A percentile compares a stretch with the other conserved stretches of the same genome.
Conservation (phyloP, 2,888 invertebrate species). For the Escarpia spicata region DNA sequence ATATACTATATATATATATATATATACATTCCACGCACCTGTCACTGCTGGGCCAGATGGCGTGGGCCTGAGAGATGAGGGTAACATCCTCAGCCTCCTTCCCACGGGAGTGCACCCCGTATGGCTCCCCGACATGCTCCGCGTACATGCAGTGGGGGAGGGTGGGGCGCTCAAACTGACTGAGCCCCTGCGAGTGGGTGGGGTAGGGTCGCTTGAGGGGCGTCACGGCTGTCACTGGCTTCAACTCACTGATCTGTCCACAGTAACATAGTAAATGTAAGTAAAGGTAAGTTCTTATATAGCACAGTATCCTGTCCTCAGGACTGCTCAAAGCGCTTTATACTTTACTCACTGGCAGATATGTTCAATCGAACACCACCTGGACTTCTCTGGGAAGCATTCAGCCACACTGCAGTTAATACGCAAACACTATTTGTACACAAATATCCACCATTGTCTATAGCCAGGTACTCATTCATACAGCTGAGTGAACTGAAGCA, state of each 20-base stretch:
- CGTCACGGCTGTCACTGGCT: conserved; percentile 56
- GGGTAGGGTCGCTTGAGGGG: conserved; percentile 51
- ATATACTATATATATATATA: too few relatives aligned
- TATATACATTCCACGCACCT: neutral
- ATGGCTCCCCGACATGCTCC: conserved; percentile 29
- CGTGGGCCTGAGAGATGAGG: neutral
- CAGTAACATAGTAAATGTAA: neutral
- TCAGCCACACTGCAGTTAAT: too few relatives aligned
- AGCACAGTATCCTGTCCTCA: too few relatives aligned
- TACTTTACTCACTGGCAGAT: too few relatives aligned
- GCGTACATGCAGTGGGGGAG: conserved; percentile 28
- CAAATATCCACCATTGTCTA: too few relatives aligned
- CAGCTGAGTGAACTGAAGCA: too few relatives aligned
- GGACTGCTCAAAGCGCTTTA: too few relatives aligned
- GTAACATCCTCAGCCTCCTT: conserved; percentile 31
- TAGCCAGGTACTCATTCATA: too few relatives aligned
- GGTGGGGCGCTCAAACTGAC: neutral
- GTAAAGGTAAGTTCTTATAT: too few relatives aligned
- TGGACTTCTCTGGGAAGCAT: too few relatives aligned
- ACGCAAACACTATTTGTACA: too few relatives aligned
- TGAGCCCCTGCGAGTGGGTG: conserved; percentile 27
- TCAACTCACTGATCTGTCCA: conserved; percentile 26
- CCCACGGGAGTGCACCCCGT: conserved; percentile 39
- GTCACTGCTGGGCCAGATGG: conserved; percentile 1
- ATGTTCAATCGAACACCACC: too few relatives aligned